Base-by-base conservation (phyloP, 92 coral and sea anemone species). In the Montipora capitata region DNA sequence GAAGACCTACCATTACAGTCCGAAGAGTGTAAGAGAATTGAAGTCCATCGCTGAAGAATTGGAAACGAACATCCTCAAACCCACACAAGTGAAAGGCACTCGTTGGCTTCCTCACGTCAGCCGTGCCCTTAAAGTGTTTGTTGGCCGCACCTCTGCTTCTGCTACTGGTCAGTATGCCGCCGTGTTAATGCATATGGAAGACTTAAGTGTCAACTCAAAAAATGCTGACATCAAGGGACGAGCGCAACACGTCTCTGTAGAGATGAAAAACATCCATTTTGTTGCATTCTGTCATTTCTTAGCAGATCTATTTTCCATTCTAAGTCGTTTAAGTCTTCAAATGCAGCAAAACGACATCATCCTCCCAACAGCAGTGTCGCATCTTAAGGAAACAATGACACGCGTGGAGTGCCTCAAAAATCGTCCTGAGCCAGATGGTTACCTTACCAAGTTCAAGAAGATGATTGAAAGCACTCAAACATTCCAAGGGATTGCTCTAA, bases 211-310 rank as follows among this genome's bases (percentile, higher is more conserved):
- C 80, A 87, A 79, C 74, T 87, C 75, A 4, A 79, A 87, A 54
- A 41, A 16, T 41, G 91, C 80, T 2, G 81, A 87, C 45, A 78
- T 87, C 65, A n/a, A 68, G 40, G 85, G 91, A 1, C 16, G 86
- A 40, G 91, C 81, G 7, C 80, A 62, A 13, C 79, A 71, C 20
- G 58, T 87, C 11, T 48, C 58, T 43, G 42, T 0, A 7, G 44
- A 87, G 56, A 79, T 87, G 86, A 87, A 71, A 14, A 45, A 72
- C 8, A 2, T 59, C 10, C 81, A 87, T 52, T 79, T 87, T 43
- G 73, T 85, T 42, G 86, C 91, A 58, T 87, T 70, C 41, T 87
- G 85, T 40, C 91, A 87, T 87, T 87, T 87, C 10, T 61, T 87
- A 58, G 65, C 85, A 27, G 85, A 79, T 17, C 72, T 87, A 17